Evolutionary conservation across 2,888 invertebrate species (phyloP), one percentile per base, ranked within the genome.

Genomic region (Penaeus monodon): DNA sequence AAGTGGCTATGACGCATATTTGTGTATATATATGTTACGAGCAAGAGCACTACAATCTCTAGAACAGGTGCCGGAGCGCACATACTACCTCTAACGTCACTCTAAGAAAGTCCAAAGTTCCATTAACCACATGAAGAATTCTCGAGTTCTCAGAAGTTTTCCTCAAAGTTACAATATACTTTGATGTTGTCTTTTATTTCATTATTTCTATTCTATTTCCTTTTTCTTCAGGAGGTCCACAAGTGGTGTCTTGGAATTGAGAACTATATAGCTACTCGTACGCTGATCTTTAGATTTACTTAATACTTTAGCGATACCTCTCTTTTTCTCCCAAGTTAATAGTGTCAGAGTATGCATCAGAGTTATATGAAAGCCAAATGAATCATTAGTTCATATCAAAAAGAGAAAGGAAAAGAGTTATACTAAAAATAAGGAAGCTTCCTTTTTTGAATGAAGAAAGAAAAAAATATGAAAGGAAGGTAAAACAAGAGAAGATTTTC

Each of bases 241-340:
- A 27, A 44, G 57, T 77, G 57, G 77, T 57, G 77, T n/a, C 77
- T 77, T 49, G 44, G 24, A 49, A 77, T 57, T 57, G 17, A 57
- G 77, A 29, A 77, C 77, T 57, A 20, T 24, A 77, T 57, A 29
- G 57, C 57, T 77, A 77, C 57, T 57, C 57, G 8, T 57, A 76
- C 38, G 76, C n/a, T 44, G 76, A 76, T 49, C 57, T 57, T 57
- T 44, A 76, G 49, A 49, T 57, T 77, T 77, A n/a, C 57, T 22
- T 77, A 77, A 77, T 77, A 77, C 77, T 77, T 77, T 24, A 77
- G 77, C 77, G 63, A 77, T n/a, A 77, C 77, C 77, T 77, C 77
- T 49, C n/a, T 76, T 49, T 44, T 76, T 22, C 57, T 57, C 57
- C 57, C 57, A 63, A 27, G 77, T 49, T 57, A 20, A n/a, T 63